These are phyloP conservation scores for Gobiocypris rarus DNA, from an alignment of 2,113 vertebrate species.

Conservation along the genomic window DNA sequence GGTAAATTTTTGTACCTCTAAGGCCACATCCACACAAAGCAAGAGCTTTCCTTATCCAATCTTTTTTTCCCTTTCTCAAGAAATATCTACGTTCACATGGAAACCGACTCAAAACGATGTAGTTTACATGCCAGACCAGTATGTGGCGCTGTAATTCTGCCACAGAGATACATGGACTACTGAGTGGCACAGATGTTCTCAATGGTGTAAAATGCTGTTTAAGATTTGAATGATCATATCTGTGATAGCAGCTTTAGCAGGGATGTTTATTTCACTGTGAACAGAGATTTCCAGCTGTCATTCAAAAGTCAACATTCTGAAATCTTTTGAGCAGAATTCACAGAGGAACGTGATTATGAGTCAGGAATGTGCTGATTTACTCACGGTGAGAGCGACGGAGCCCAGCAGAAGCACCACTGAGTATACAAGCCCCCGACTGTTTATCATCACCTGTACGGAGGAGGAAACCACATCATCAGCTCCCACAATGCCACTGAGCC, in stretches of 20 bases:
- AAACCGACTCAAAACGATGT: no score
- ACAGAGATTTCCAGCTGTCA: background rate
- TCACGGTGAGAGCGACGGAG: conserved; percentile 94
- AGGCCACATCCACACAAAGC: no score
- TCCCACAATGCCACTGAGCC: background rate
- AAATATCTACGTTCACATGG: no score
- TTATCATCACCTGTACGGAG: conserved; percentile 86
- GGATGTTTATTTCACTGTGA: background rate
- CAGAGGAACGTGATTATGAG: background rate
- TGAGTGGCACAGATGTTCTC: no score
- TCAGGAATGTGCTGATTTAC: conserved; percentile 59
- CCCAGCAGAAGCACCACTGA: conserved; percentile 92
- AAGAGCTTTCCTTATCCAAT: no score
- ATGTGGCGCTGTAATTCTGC: no score
- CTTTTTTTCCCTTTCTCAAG: no score
- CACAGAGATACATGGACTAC: no score
- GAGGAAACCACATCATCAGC: background rate
- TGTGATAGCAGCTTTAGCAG: background rate
- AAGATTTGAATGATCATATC: no score
- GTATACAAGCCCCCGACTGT: conserved; percentile 92
- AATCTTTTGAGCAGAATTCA: background rate
- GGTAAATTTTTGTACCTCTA: no score
- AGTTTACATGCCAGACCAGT: no score
- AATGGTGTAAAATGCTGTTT: no score
- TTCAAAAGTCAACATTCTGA: background rate